Conservation (phyloP, 2,888 invertebrate species). For the Toxonevra muliebris region DNA sequence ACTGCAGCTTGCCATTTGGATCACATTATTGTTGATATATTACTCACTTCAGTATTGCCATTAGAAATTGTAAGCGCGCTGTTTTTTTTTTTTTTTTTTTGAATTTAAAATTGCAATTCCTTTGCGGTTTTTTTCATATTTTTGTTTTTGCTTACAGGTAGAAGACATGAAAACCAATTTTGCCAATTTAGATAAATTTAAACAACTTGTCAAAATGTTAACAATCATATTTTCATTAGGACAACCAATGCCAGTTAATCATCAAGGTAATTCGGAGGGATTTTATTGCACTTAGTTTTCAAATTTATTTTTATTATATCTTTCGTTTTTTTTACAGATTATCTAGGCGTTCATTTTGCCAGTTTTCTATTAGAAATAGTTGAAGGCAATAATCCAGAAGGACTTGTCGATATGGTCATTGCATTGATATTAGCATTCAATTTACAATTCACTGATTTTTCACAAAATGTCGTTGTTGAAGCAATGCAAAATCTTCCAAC, state of each 20-base stretch:
- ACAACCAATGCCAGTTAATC: slow-evolving; percentile 87
- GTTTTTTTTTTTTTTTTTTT: background rate
- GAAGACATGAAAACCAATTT: slow-evolving; percentile 81
- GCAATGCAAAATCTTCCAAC: slow-evolving; percentile 74
- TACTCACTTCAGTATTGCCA: slow-evolving; percentile 88
- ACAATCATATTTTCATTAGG: slow-evolving; percentile 92
- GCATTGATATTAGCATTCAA: slow-evolving; percentile 88
- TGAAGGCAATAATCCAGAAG: slow-evolving; percentile 86
- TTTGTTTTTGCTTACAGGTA: slow-evolving; percentile 61
- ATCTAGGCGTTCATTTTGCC: slow-evolving; percentile 84
- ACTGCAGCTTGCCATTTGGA: slow-evolving; percentile 89
- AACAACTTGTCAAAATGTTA: slow-evolving; percentile 83
- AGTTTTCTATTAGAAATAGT: slow-evolving; percentile 82
- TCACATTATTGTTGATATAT: slow-evolving; percentile 79
- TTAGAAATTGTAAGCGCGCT: slow-evolving; percentile 85
- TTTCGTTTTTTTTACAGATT: slow-evolving; percentile 69
- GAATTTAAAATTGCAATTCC: background rate
- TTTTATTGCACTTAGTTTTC: background rate
- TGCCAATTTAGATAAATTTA: slow-evolving; percentile 79
- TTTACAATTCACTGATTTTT: slow-evolving; percentile 78
- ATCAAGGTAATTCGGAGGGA: slow-evolving; percentile 74
- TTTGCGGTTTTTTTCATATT: slow-evolving; percentile 12
- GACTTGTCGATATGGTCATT: slow-evolving; percentile 85
- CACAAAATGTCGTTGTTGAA: slow-evolving; percentile 77
- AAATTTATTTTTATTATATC: slow-evolving; percentile 51